Percentiles rank a stretch among this genome's conserved stretches.
Evolutionary conservation across 2,888 invertebrate species (phyloP).

Genomic region (Ypsolopha sequella): DNA sequence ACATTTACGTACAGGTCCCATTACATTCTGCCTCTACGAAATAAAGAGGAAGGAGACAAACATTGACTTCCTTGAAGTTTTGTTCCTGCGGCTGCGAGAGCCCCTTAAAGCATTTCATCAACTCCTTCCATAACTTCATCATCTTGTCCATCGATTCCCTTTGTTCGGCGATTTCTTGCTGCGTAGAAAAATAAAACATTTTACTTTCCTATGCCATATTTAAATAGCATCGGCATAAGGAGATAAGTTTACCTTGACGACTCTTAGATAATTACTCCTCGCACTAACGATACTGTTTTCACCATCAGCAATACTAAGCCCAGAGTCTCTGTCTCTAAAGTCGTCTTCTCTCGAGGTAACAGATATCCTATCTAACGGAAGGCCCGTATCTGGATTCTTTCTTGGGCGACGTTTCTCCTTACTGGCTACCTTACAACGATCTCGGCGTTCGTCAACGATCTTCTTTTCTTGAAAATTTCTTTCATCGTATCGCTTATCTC

Average conservation of each 20-base stretch:
- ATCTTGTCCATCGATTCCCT: constrained; percentile 63
- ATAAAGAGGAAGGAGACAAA: constrained; percentile 14
- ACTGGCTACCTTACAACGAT: background rate
- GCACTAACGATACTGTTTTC: constrained; percentile 52
- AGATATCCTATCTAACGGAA: constrained; percentile 41
- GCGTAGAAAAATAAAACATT: background rate
- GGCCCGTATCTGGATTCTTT: background rate
- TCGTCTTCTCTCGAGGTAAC: constrained; percentile 45
- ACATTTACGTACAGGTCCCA: background rate
- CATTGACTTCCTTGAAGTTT: constrained; percentile 31
- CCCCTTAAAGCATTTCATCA: constrained; percentile 60
- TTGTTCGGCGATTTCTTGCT: constrained; percentile 62
- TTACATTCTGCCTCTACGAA: background rate
- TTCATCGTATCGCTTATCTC: constrained; percentile 33
- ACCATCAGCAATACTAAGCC: constrained; percentile 51
- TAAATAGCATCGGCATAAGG: background rate
- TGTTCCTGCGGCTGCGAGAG: constrained; percentile 36
- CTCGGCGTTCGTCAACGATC: constrained; percentile 17
- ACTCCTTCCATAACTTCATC: constrained; percentile 63
- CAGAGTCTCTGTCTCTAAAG: constrained; percentile 47
- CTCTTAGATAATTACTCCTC: constrained; percentile 47
- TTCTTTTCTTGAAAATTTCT: constrained; percentile 24
- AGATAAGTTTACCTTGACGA: constrained; percentile 37
- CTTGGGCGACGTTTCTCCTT: background rate
- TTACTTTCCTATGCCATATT: no score